Evolutionary conservation across 2,113 vertebrate species (phyloP).

Genomic region (Meriones unguiculatus): DNA sequence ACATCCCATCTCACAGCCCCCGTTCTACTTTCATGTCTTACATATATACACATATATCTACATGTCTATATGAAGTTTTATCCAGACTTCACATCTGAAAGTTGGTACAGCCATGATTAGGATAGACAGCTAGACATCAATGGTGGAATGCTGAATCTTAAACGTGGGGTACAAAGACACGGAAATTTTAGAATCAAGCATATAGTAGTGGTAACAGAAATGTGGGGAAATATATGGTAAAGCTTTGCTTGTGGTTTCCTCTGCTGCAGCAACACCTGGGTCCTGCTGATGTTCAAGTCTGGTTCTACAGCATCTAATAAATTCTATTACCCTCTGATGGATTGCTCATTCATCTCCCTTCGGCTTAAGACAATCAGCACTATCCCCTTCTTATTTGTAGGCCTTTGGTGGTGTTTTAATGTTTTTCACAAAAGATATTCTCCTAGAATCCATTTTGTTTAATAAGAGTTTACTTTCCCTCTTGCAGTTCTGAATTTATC

Average conservation of each 20-base stretch:
- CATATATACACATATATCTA: neutral
- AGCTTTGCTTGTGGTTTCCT: neutral
- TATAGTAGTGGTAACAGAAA: neutral
- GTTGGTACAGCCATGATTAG: neutral
- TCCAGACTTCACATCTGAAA: neutral
- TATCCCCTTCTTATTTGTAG: conserved; percentile 26
- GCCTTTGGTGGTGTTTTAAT: conserved; percentile 4
- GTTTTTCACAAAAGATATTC: conserved; percentile 10
- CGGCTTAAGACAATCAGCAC: conserved; percentile 5
- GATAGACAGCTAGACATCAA: neutral
- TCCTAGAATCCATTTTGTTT: conserved; percentile 6
- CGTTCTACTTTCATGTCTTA: neutral
- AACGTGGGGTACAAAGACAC: neutral
- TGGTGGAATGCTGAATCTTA: conserved; percentile 15
- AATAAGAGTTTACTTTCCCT: conserved; percentile 16
- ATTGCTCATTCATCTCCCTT: neutral
- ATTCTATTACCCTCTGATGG: neutral
- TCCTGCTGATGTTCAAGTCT: neutral
- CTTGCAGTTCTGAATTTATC: conserved; percentile 49
- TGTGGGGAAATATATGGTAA: neutral
- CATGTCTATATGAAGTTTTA: neutral
- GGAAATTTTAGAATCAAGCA: neutral
- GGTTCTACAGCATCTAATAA: neutral
- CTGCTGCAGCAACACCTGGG: neutral
- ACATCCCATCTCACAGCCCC: neutral